Conservation (phyloP, 2,888 invertebrate genomes). For the Perizoma affinitatum region DNA sequence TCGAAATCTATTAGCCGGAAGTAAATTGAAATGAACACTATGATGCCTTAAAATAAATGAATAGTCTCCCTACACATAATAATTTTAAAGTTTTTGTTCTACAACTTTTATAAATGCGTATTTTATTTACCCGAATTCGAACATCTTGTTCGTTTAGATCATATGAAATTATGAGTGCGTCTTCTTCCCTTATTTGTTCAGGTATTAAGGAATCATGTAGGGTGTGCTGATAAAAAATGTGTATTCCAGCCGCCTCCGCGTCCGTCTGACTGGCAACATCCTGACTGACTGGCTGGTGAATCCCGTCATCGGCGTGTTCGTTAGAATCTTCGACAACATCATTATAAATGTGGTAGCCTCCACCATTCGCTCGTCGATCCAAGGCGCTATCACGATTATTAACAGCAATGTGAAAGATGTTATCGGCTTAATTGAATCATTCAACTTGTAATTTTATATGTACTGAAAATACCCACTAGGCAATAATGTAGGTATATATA, state of each 20-base stretch:
- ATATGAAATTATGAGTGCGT: too few relatives aligned
- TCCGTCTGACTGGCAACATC: conserved; percentile 76
- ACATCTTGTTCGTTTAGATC: neutral
- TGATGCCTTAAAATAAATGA: too few relatives aligned
- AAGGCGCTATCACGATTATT: conserved; percentile 57
- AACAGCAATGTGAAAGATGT: conserved; percentile 63
- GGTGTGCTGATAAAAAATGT: too few relatives aligned
- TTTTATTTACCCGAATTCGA: neutral
- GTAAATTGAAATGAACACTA: too few relatives aligned
- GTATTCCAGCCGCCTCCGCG: conserved; percentile 69
- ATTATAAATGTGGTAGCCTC: conserved; percentile 72
- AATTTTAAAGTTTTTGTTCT: too few relatives aligned
- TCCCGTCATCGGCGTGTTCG: conserved; percentile 69
- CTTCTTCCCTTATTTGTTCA: too few relatives aligned
- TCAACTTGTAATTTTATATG: conserved; percentile 38
- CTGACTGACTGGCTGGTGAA: conserved; percentile 79
- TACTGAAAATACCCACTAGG: neutral
- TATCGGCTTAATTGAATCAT: conserved; percentile 57
- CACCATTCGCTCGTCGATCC: conserved; percentile 62
- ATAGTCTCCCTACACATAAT: too few relatives aligned
- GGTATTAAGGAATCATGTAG: too few relatives aligned
- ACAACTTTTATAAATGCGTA: too few relatives aligned
- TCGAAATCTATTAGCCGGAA: too few relatives aligned
- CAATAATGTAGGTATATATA: too few relatives aligned
- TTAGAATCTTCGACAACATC: conserved; percentile 71